Evolutionary conservation across 2,113 vertebrate genomes (phyloP).

Genomic region (Phoxinus phoxinus): DNA sequence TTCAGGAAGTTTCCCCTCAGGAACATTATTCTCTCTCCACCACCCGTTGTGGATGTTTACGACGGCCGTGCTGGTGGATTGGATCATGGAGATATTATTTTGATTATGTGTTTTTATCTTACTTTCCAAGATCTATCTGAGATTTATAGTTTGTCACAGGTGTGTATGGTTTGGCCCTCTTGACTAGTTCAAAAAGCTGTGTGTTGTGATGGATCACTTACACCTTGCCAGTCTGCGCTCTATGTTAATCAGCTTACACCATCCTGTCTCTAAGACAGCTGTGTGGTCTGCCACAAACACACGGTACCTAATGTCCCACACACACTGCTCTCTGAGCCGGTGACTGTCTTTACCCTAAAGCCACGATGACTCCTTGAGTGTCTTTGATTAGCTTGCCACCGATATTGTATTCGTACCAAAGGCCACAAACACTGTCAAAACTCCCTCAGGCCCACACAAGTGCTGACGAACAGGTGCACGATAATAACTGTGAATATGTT

Average conservation of each 20-base stretch:
- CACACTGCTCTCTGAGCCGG: background rate
- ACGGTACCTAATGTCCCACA: background rate
- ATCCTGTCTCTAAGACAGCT: background rate
- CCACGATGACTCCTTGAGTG: background rate
- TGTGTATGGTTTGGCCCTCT: constrained; percentile 10
- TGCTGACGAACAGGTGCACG: background rate
- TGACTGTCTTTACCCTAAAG: background rate
- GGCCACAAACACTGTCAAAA: background rate
- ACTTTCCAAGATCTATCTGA: background rate
- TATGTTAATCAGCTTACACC: constrained; percentile 32
- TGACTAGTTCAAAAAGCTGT: background rate
- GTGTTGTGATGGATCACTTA: constrained; percentile 29
- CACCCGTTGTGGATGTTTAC: background rate
- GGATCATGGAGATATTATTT: background rate
- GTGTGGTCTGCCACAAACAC: constrained; percentile 5
- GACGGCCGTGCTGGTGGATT: background rate
- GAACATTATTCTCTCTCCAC: background rate
- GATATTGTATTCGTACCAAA: background rate
- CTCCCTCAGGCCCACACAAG: background rate
- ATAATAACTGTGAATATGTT: background rate
- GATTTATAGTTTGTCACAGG: background rate
- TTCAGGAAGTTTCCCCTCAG: too few species aligned
- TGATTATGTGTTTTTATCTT: background rate
- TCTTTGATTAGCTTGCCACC: background rate
- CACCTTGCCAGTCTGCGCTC: constrained; percentile 18